Conservation (phyloP, 2,113 vertebrate genomes). For the Hydropotes inermis region DNA sequence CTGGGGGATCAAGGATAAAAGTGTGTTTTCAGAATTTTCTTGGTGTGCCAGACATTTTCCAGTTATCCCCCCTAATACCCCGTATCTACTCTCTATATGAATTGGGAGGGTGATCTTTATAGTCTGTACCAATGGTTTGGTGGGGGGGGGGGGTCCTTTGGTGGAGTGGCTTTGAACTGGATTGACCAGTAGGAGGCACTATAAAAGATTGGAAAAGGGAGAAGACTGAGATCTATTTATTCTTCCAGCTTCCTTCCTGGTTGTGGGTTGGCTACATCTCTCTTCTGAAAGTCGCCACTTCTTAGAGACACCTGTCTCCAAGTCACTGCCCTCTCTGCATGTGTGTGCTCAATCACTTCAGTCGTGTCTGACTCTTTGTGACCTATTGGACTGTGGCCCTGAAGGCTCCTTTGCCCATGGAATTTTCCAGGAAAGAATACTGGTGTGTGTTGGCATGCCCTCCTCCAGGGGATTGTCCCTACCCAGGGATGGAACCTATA, state of each 20-base stretch:
- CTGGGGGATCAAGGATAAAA: not conserved
- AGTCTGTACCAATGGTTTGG: not conserved
- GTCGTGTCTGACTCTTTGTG: rapidly evolving
- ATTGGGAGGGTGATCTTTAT: not conserved
- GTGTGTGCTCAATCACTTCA: not conserved
- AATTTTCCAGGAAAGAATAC: not conserved
- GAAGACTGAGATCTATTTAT: not conserved
- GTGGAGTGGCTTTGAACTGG: not conserved
- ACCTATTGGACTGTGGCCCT: not conserved
- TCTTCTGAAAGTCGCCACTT: not conserved
- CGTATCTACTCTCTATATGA: not conserved
- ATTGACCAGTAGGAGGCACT: not conserved
- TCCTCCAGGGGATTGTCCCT: not conserved
- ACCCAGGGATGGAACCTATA: not conserved
- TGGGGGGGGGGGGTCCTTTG: not conserved
- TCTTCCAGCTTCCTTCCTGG: not conserved
- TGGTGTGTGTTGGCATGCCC: not conserved
- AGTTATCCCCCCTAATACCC: not conserved
- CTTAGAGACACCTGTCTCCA: not conserved
- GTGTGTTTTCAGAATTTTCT: not conserved
- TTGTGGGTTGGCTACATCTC: not conserved
- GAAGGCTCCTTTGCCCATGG: not conserved
- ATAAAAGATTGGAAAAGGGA: not conserved
- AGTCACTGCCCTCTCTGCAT: not conserved
- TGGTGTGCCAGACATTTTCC: not conserved